phyloP scores from a whole-genome alignment of 1,140 invertebrate species.

The Condylostylus longicornis region DNA sequence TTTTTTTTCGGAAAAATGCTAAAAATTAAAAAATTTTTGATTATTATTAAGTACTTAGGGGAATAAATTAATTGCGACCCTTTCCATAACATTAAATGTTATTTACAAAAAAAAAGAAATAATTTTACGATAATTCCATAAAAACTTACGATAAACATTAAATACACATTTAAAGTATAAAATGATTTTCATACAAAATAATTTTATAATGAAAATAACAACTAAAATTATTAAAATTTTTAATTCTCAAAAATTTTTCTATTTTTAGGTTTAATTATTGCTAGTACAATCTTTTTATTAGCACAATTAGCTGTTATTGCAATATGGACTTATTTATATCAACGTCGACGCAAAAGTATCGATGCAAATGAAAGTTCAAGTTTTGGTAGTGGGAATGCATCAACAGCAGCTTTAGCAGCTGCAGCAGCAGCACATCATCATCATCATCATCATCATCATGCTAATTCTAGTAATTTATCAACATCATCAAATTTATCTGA shows the following conservation, averaged over 20 bases:
- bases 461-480: too few species aligned
- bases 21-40: too few species aligned
- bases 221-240: background rate
- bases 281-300: slow-evolving; percentile 65
- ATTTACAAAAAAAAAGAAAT: too few species aligned
- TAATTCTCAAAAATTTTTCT: background rate
- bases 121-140: too few species aligned
- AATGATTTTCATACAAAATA: too few species aligned
- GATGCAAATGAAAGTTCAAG: slow-evolving; percentile 13
- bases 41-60: too few species aligned
- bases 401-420: slow-evolving; percentile 5
- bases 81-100: too few species aligned
- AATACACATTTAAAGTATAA: too few species aligned
- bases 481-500: slow-evolving; percentile 40
- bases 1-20: too few species aligned
- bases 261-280: slow-evolving; percentile 50
- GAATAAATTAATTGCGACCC: too few species aligned
- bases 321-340: slow-evolving; percentile 71
- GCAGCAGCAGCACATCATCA: slow-evolving; percentile 6
- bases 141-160: too few species aligned
- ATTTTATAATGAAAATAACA: too few species aligned
- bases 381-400: slow-evolving; percentile 4
- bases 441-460: slow-evolving; percentile 24
- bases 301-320: slow-evolving; percentile 68
- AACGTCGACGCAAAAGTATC: slow-evolving; percentile 43